Conservation (phyloP, 2,888 invertebrate genomes). For the Crocallis elinguaria region DNA sequence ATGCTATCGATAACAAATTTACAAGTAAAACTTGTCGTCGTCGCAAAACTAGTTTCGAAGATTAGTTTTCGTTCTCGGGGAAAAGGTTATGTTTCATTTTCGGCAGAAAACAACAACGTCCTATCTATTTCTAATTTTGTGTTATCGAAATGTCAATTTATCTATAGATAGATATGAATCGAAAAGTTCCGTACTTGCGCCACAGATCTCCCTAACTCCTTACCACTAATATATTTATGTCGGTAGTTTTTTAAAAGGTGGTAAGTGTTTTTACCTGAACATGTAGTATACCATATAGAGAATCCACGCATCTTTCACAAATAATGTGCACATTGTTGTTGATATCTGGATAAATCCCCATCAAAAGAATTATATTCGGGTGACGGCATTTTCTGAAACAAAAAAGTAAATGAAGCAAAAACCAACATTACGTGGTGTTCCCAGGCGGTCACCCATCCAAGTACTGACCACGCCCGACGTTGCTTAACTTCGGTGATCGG, state of each 20-base stretch:
- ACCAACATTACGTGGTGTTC: conserved; percentile 72
- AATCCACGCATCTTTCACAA: conserved; percentile 76
- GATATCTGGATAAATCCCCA: conserved; percentile 77
- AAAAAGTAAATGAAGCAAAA: not conserved
- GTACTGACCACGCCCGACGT: conserved; percentile 75
- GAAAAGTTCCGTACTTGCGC: no score
- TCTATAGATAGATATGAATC: no score
- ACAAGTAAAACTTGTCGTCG: no score
- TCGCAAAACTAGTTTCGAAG: no score
- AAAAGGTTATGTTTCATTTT: no score
- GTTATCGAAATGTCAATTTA: no score
- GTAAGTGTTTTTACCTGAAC: conserved; percentile 64
- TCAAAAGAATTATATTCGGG: conserved; percentile 78
- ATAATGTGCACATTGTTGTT: conserved; percentile 71
- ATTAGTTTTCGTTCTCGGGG: no score
- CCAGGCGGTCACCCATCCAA: conserved; percentile 76
- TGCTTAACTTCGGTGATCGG: conserved; percentile 77
- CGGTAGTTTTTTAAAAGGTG: not conserved
- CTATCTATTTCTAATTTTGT: no score
- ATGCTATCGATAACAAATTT: no score
- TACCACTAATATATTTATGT: no score
- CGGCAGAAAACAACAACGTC: no score
- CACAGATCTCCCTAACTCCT: no score
- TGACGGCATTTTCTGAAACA: conserved; percentile 77
- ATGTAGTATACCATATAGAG: conserved; percentile 72